Base-by-base conservation (phyloP, 2,888 invertebrate species). In the Cataglyphis cursor region DNA sequence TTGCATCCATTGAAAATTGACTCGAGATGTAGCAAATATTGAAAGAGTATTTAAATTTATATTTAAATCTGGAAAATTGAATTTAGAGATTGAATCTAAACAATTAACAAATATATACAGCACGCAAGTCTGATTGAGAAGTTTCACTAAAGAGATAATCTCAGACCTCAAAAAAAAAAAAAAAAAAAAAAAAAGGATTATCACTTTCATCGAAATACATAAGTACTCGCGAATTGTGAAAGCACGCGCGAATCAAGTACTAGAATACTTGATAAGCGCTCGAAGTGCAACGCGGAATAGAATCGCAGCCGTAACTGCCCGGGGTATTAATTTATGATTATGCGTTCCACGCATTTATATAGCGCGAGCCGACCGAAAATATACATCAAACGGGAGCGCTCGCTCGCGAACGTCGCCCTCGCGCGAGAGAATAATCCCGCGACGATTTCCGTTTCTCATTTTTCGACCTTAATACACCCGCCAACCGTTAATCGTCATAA, bases 271-370 rank as follows among this genome's bases (percentile, higher is more conserved):
- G 28, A 78, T 70, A 78, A 78, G 15, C 68, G 31, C 21, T 57
- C 66, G 28, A 21, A n/a, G 51, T 6, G 64, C 70, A 48, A 76
- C 68, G 44, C 18, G 41, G 38, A 78, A 78, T 59, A 78, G 59
- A 78, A 70, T 70, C 78, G 57, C 41, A n/a, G 57, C 44, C 70
- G 44, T 78, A 78, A 78, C 70, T 78, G 70, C 70, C 44, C 21
- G 70, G 51, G 44, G 21, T 70, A 70, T 78, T 78, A 78, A 78
- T 78, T 78, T 78, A 78, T 57, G 78, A 78, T 78, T 78, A 78
- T 78, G 28, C 28, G 21, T 44, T 18, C 59, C 59, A 4, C 35
- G 41, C 59, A 59, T 78, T 78, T 78, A 78, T 78, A 68, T 57
- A 70, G 31, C 78, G 35, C 59, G 57, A 78, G 70, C 70, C 70